Evolutionary conservation across 2,113 vertebrate species (phyloP).

Genomic region (Silurus glanis): DNA sequence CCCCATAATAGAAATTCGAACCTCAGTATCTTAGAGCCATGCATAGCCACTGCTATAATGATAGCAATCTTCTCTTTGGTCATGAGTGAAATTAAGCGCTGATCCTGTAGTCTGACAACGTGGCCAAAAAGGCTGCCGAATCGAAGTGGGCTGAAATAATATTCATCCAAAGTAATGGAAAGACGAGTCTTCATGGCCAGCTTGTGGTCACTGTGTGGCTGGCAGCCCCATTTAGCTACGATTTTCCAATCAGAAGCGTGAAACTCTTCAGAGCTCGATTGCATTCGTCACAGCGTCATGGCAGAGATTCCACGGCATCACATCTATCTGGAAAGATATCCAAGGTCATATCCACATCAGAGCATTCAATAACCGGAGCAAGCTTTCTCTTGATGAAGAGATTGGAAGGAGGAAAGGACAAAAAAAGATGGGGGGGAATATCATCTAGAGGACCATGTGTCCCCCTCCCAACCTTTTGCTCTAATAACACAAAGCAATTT

Average conservation of each 20-base stretch:
- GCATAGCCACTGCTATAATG: not conserved
- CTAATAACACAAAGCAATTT: slow-evolving; percentile 84
- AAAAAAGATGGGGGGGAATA: slow-evolving; percentile 43
- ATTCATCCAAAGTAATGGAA: slow-evolving; percentile 28
- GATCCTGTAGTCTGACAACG: slow-evolving; percentile 18
- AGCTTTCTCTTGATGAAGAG: slow-evolving; percentile 41
- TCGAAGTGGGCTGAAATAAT: slow-evolving; percentile 21
- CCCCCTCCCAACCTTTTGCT: slow-evolving; percentile 68
- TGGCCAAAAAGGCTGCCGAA: slow-evolving; percentile 17
- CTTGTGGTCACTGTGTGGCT: slow-evolving; percentile 18
- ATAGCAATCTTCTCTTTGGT: not conserved
- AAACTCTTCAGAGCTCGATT: slow-evolving; percentile 27
- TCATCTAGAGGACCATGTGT: slow-evolving; percentile 64
- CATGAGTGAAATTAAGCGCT: slow-evolving; percentile 23
- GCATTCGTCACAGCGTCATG: slow-evolving; percentile 27
- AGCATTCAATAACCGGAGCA: slow-evolving; percentile 39
- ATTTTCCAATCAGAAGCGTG: slow-evolving; percentile 36
- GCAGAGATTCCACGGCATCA: not conserved
- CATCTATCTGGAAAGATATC: slow-evolving; percentile 24
- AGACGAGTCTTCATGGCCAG: slow-evolving; percentile 10
- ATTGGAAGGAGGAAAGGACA: slow-evolving; percentile 44
- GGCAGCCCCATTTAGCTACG: slow-evolving; percentile 43
- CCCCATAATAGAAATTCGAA: not conserved
- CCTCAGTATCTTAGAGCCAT: not conserved
- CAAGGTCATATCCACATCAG: slow-evolving; percentile 40